These are phyloP conservation scores for Oenanthe melanoleuca DNA, from an alignment of 2,113 vertebrate species.

Conservation along the genomic window DNA sequence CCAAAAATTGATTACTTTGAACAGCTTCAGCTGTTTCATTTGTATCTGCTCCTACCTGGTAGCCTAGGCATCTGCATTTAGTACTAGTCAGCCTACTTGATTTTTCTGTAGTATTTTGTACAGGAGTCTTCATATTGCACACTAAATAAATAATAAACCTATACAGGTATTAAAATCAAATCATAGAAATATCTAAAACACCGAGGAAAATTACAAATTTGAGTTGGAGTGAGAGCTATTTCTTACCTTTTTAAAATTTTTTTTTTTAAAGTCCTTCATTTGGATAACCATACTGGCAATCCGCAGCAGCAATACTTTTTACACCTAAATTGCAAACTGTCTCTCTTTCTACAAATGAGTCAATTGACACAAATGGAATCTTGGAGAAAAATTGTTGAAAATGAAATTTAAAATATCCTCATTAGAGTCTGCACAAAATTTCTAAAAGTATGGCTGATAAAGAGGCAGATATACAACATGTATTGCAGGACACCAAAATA, in stretches of 20 bases:
- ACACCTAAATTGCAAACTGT: background rate
- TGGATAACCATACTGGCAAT: background rate
- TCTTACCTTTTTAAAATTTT: background rate
- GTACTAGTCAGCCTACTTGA: background rate
- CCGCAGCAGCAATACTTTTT: background rate
- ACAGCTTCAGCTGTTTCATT: background rate
- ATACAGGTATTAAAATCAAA: background rate
- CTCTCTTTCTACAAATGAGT: fast-evolving
- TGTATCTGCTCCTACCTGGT: background rate
- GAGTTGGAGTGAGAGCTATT: background rate
- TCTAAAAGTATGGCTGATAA: background rate
- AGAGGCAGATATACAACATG: background rate
- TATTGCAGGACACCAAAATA: background rate
- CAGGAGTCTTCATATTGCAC: background rate
- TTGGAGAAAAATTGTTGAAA: background rate
- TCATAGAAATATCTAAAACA: background rate
- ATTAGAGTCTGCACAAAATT: background rate
- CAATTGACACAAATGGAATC: background rate
- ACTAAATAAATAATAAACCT: background rate
- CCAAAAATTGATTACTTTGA: background rate
- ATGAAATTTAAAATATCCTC: background rate
- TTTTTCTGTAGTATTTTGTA: background rate
- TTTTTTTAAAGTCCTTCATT: background rate
- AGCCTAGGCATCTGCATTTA: background rate
- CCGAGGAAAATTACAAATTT: background rate